Evolutionary conservation across 2,797 vertebrate species (phyloP).

Genomic region (Macropus fuliginosus): DNA sequence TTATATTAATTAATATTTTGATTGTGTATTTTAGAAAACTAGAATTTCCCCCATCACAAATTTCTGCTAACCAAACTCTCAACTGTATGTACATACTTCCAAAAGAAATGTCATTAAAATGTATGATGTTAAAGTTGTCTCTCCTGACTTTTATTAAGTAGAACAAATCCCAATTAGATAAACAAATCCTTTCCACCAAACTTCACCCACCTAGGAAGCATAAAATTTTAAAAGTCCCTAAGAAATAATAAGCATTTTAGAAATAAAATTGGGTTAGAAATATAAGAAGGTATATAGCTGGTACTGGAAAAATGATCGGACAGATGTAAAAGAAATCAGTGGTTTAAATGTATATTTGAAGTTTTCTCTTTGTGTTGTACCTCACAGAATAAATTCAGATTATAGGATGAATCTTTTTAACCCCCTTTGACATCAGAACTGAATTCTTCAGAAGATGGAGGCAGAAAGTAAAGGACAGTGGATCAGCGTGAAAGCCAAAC

Average conservation of each 20-base stretch:
- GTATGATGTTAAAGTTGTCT: slow-evolving; percentile 39
- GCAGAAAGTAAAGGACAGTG: slow-evolving; percentile 39
- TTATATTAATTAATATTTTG: slow-evolving; percentile 41
- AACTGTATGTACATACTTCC: slow-evolving; percentile 13
- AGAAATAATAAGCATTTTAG: slow-evolving; percentile 25
- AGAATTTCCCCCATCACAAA: slow-evolving; percentile 13
- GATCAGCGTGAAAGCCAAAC: not conserved
- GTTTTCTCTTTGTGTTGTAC: not conserved
- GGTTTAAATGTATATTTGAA: not conserved
- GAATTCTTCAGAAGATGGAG: slow-evolving; percentile 35
- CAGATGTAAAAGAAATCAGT: too few species aligned
- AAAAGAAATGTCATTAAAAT: slow-evolving; percentile 45
- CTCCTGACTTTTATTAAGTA: slow-evolving; percentile 25
- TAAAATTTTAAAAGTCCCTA: slow-evolving; percentile 33
- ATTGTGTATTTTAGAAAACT: not conserved
- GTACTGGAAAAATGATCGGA: not conserved
- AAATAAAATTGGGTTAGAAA: slow-evolving; percentile 47
- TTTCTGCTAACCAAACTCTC: slow-evolving; percentile 10
- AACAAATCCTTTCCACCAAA: slow-evolving; percentile 40
- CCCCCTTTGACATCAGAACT: not conserved
- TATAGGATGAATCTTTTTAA: not conserved
- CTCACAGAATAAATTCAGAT: not conserved
- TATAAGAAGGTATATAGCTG: not conserved
- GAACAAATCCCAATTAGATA: slow-evolving; percentile 41
- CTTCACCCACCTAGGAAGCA: slow-evolving; percentile 19